Evolutionary conservation across 1,140 invertebrate species (phyloP), one percentile per base, ranked within the genome.

Genomic region (Geopemphigus sp.): DNA sequence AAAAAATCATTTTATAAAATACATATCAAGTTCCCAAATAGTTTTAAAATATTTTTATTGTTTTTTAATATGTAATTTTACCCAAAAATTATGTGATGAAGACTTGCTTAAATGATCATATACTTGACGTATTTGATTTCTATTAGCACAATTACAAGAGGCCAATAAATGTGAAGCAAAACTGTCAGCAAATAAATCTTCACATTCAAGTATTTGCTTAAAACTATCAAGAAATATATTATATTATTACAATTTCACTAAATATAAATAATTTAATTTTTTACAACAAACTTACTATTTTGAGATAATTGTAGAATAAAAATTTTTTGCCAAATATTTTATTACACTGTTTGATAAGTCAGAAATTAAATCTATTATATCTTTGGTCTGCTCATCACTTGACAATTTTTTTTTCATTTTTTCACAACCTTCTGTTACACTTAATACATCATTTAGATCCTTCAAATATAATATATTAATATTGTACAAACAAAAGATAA

Each of bases 351-450:
- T 91, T 17, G 91, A 83, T 4, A 93, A 87, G 84, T 90, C 90
- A 5, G 90, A 88, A 11, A 90, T 90, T 74, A 92, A 85, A 82
- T 89, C 87, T 82, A 90, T 89, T 45, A 92, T 88, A 22, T 91
- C 88, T 73, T 91, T 90, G 11, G 91, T 90, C 92, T 92, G 93
- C 70, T 91, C 88, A 19, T 91, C 89, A 82, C 89, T 88, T 8
- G 91, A 90, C 39, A 93, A 84, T 26, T 90, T 90, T 24, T 89
- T 88, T 53, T 92, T 83, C 1, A 93, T 83, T 83, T 91, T 89
- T 82, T 93, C 91, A 84, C 91, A 92, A 76, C 90, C 88, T 84
- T 92, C 88, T 82, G 91, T 89, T 15, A 88, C 90, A 83, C 91
- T 89, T 57, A 91, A 84, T 32, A 91, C 88, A 82, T 89, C 90